A percentile compares a stretch with the other conserved stretches of the same genome.
These are phyloP conservation scores for Callipepla squamata DNA, from an alignment of 2,113 vertebrate genomes.

Conservation along the genomic window DNA sequence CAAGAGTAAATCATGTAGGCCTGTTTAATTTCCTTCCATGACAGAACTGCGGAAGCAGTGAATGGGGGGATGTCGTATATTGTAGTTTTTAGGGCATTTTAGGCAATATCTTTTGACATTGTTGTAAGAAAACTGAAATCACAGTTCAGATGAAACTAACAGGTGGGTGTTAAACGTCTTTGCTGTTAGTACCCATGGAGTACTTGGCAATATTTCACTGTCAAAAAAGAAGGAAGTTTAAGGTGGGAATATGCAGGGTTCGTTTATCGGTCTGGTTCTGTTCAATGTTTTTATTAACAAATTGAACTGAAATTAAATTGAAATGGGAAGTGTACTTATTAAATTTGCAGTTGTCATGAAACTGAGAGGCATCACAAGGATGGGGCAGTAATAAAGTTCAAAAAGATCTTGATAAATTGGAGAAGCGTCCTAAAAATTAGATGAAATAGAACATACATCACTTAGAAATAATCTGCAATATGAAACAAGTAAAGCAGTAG, in stretches of 20 bases:
- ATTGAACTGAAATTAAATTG: slow-evolving; percentile 54
- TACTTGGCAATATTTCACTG: slow-evolving; percentile 25
- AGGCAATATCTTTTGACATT: not conserved
- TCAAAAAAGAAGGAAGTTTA: slow-evolving; percentile 2
- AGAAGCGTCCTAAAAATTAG: slow-evolving; percentile 32
- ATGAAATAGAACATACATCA: slow-evolving; percentile 22
- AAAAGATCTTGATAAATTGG: slow-evolving; percentile 25
- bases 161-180: slow-evolving; percentile 30
- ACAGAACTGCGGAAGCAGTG: not conserved
- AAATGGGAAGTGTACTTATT: slow-evolving; percentile 35
- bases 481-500: not conserved
- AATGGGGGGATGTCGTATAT: not conserved
- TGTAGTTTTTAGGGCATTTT: not conserved
- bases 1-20: not conserved
- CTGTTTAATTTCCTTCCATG: not conserved
- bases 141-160: slow-evolving; percentile 6
- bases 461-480: slow-evolving; percentile 20
- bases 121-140: not conserved
- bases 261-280: slow-evolving; percentile 4
- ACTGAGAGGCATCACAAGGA: slow-evolving; percentile 16
- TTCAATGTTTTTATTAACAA: slow-evolving; percentile 60
- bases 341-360: slow-evolving; percentile 37
- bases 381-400: not conserved
- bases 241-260: not conserved
- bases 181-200: not conserved